Conservation (phyloP, 2,888 invertebrate species). For the Acholoe squamosa region DNA sequence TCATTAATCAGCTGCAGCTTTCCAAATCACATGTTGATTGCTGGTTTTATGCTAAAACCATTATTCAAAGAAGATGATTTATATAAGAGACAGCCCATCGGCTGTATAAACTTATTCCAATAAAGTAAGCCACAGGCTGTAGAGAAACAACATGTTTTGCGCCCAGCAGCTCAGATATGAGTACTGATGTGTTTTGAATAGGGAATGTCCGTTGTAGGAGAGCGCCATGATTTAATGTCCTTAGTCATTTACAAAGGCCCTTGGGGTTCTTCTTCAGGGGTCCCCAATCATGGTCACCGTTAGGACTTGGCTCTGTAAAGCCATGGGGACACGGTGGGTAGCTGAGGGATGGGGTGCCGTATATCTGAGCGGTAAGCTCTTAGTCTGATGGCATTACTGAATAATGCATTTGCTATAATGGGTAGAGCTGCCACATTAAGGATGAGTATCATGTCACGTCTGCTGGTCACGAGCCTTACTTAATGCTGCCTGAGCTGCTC, state of each 20-base stretch:
- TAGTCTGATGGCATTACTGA: neutral
- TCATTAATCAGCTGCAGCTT: too few relatives aligned
- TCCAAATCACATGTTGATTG: too few relatives aligned
- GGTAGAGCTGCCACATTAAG: neutral
- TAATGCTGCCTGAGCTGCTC: too few relatives aligned
- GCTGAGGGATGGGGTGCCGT: neutral
- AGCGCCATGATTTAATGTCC: neutral
- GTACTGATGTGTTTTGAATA: neutral
- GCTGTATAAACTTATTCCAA: too few relatives aligned
- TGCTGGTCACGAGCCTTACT: neutral
- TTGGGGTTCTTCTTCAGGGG: too few relatives aligned
- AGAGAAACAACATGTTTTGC: too few relatives aligned
- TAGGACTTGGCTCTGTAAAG: neutral
- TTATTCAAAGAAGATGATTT: too few relatives aligned
- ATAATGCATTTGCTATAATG: slow-evolving; percentile 29
- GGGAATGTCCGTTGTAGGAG: neutral
- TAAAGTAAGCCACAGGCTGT: too few relatives aligned
- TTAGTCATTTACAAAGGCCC: neutral
- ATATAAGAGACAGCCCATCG: too few relatives aligned
- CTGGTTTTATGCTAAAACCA: too few relatives aligned
- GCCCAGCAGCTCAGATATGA: too few relatives aligned
- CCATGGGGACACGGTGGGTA: neutral
- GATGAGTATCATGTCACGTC: neutral
- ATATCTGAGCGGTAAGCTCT: slow-evolving; percentile 7
- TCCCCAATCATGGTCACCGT: neutral